These are phyloP conservation scores for Macrosiphum euphorbiae DNA, from an alignment of 2,888 invertebrate genomes.

Conservation along the genomic window DNA sequence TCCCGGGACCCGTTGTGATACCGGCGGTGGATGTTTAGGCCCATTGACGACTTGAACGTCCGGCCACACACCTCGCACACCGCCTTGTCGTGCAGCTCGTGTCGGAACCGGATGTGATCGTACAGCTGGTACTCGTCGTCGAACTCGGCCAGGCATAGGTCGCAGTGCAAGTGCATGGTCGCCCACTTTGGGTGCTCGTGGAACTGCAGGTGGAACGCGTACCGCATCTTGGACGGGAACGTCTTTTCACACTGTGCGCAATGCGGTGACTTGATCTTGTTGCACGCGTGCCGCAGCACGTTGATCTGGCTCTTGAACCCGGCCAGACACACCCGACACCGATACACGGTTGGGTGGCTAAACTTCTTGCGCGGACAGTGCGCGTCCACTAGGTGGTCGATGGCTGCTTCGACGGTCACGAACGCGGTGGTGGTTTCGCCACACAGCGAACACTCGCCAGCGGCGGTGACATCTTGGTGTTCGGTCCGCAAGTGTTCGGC, in stretches of 20 bases:
- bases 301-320: constrained; percentile 66
- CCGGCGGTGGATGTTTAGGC: constrained; percentile 72
- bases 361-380: constrained; percentile 62
- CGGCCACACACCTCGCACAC: constrained; percentile 67
- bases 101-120: constrained; percentile 71
- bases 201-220: constrained; percentile 74
- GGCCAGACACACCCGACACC: constrained; percentile 65
- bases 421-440: background rate
- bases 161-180: constrained; percentile 68
- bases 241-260: constrained; percentile 71
- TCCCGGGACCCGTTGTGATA: constrained; percentile 73
- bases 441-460: constrained; percentile 5
- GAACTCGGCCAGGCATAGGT: constrained; percentile 68
- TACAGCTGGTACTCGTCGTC: constrained; percentile 73
- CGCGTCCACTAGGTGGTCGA: constrained; percentile 21
- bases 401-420: background rate
- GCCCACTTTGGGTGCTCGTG: constrained; percentile 66
- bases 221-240: constrained; percentile 73
- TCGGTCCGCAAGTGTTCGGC: constrained; percentile 25
- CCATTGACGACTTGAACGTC: constrained; percentile 66
- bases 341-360: constrained; percentile 65
- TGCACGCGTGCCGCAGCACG: constrained; percentile 66
- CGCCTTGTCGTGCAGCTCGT: constrained; percentile 66
- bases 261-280: constrained; percentile 54
- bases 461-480: background rate